Percentiles rank a stretch among this genome's conserved stretches.
These are phyloP conservation scores for Urosaurus nigricauda DNA, from an alignment of 2,797 vertebrate species.

Conservation along the genomic window DNA sequence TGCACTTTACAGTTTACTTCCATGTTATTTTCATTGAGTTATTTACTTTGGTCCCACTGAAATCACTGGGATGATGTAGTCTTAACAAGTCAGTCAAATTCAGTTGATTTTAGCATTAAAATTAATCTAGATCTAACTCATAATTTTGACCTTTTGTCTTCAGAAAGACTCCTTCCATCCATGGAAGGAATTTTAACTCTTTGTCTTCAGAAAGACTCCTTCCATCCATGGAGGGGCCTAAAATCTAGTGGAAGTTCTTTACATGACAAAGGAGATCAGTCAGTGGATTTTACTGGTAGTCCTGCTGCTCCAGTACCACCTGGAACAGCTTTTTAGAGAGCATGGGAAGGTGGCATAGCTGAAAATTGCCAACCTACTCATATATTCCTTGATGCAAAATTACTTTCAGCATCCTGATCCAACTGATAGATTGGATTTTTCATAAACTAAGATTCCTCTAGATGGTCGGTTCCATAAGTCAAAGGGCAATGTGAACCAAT, in stretches of 20 bases:
- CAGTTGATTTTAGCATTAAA: not conserved
- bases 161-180: not conserved
- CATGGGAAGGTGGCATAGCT: not conserved
- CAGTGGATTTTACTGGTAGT: not conserved
- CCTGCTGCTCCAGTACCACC: not conserved
- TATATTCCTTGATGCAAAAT: not conserved
- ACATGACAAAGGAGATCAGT: not conserved
- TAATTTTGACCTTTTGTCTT: not conserved
- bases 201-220: not conserved
- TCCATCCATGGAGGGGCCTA: not conserved
- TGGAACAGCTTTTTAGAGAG: not conserved
- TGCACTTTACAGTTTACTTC: not conserved
- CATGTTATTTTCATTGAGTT: not conserved
- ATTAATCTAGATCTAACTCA: not conserved
- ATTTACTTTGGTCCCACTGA: not conserved
- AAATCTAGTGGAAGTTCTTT: not conserved
- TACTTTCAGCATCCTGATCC: not conserved
- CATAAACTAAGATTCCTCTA: not conserved
- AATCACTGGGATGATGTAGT: not conserved
- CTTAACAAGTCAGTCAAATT: not conserved
- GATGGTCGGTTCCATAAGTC: too few relatives aligned
- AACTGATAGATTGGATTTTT: not conserved
- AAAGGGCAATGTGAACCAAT: too few relatives aligned
- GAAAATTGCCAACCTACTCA: not conserved
- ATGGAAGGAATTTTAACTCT: not conserved